Evolutionary conservation across 2,888 invertebrate species (phyloP).

Genomic region (Scaeva pyrastri): DNA sequence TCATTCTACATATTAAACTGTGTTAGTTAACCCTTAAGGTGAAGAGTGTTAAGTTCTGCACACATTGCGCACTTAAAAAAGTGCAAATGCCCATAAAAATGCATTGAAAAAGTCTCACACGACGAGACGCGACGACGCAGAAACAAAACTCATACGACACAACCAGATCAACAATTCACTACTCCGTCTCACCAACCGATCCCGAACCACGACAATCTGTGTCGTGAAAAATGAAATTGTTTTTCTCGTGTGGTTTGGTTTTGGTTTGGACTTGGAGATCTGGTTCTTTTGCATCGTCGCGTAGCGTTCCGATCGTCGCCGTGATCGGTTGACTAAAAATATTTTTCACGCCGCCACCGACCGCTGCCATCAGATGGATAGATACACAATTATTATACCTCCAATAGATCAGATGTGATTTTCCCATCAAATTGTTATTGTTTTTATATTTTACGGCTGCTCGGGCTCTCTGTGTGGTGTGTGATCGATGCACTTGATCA

Average conservation of each 20-base stretch:
- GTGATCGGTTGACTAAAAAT: conserved; percentile 21
- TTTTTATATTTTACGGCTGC: conserved; percentile 3
- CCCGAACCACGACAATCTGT: conserved; percentile 38
- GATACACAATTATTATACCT: not conserved
- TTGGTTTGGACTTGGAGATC: not conserved
- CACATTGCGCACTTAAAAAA: conserved; percentile 46
- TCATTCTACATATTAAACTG: conserved; percentile 62
- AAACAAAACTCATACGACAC: not conserved
- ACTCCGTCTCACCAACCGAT: no score
- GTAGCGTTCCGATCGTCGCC: no score
- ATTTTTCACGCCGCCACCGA: no score
- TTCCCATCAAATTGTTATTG: conserved; percentile 62
- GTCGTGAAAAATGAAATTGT: conserved; percentile 61
- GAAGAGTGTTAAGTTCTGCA: conserved; percentile 75
- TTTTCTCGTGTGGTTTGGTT: conserved; percentile 39
- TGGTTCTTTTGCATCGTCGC: conserved; percentile 10
- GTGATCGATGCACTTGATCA: conserved; percentile 72
- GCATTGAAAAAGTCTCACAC: conserved; percentile 43
- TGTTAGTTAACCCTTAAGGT: conserved; percentile 70
- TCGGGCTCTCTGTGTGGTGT: conserved; percentile 51
- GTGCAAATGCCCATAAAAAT: conserved; percentile 39
- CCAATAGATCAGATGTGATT: conserved; percentile 35
- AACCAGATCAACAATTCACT: conserved; percentile 7
- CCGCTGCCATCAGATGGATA: not conserved
- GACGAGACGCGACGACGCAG: conserved; percentile 22